Conservation (phyloP, 2,113 vertebrate species). For the Telmatochromis sp. region DNA sequence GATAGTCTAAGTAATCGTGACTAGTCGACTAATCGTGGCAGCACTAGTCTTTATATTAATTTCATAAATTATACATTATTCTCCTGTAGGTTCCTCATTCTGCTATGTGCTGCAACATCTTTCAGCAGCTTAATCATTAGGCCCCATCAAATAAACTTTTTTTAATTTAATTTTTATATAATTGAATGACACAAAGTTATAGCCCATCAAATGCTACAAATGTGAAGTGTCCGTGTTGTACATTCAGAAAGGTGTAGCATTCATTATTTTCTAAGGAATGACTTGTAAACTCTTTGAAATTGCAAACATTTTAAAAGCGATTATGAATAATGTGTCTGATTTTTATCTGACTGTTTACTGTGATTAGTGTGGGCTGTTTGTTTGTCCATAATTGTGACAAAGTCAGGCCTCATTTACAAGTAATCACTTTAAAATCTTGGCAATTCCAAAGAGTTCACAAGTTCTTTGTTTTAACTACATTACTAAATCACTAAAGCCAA, state of each 20-base stretch:
- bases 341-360: not conserved
- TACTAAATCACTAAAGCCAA: not conserved
- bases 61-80: not conserved
- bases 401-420: not conserved
- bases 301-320: not conserved
- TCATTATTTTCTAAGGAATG: not conserved
- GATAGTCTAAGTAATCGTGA: not conserved
- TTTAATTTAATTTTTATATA: not conserved
- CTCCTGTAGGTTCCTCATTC: not conserved
- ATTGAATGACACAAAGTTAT: not conserved
- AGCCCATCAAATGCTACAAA: not conserved
- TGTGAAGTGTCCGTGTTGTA: not conserved
- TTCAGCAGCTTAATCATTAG: not conserved
- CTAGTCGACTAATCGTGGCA: not conserved
- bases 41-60: not conserved
- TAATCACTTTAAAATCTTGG: not conserved
- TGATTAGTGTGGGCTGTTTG: not conserved
- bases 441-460: not conserved
- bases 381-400: not conserved
- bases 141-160: not conserved
- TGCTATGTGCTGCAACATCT: not conserved
- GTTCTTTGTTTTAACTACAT: not conserved
- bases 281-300: not conserved
- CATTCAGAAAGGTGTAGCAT: not conserved
- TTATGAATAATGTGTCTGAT: not conserved